A percentile compares a stretch with the other conserved stretches of the same genome.
These are phyloP conservation scores for Ctenopoma multispine DNA, from an alignment of 2,797 vertebrate genomes.

Conservation along the genomic window DNA sequence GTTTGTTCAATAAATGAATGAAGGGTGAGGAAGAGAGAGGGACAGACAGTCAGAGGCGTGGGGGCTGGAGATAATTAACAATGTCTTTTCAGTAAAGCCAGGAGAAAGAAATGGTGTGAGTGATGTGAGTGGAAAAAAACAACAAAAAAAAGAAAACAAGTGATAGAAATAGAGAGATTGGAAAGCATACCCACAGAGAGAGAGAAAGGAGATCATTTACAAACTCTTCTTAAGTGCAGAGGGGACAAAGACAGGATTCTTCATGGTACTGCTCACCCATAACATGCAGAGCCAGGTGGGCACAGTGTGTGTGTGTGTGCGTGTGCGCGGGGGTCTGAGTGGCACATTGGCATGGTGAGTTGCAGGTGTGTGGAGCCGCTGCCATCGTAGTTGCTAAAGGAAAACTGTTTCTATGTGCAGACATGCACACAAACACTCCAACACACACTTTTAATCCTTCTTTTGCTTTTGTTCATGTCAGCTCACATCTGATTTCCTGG, in stretches of 20 bases:
- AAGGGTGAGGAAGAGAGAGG: constrained; percentile 47
- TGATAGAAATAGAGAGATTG: constrained; percentile 38
- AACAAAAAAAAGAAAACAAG: not conserved
- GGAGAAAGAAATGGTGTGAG: constrained; percentile 43
- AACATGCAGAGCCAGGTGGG: constrained; percentile 66
- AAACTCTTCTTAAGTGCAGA: constrained; percentile 52
- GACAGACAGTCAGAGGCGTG: constrained; percentile 38
- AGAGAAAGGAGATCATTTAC: constrained; percentile 61
- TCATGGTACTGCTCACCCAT: constrained; percentile 51
- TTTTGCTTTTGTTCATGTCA: constrained; percentile 59
- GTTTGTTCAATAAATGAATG: constrained; percentile 69
- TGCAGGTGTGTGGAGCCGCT: constrained; percentile 73
- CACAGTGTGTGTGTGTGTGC: constrained; percentile 45
- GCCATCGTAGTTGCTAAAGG: constrained; percentile 71
- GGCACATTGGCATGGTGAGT: constrained; percentile 65
- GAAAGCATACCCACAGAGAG: constrained; percentile 30
- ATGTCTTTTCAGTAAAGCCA: constrained; percentile 62
- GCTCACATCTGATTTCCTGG: constrained; percentile 65
- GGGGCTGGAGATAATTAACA: constrained; percentile 72
- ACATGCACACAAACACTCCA: not conserved
- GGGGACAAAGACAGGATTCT: constrained; percentile 74
- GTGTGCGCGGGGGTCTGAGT: constrained; percentile 39
- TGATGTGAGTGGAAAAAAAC: constrained; percentile 23
- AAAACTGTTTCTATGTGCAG: constrained; percentile 52
- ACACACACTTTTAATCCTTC: constrained; percentile 38